Evolutionary conservation across 2,113 vertebrate species (phyloP).

Genomic region (Verasper variegatus): DNA sequence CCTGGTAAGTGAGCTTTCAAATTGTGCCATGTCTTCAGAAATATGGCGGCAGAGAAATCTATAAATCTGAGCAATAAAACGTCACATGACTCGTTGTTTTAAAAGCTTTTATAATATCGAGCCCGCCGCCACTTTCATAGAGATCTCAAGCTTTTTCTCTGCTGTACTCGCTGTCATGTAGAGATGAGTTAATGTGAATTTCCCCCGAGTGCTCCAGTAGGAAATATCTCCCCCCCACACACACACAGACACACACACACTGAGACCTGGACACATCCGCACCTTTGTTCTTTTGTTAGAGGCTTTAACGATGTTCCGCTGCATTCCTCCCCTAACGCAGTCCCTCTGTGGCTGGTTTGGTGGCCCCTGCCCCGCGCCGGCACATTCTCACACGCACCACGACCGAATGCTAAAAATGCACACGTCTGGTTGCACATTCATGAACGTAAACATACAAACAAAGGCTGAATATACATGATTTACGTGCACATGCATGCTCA

Average conservation of each 20-base stretch:
- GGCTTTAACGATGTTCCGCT: slow-evolving; percentile 85
- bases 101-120: not conserved
- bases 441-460: not conserved
- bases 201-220: slow-evolving; percentile 35
- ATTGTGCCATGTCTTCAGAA: not conserved
- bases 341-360: slow-evolving; percentile 79
- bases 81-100: not conserved
- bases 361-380: slow-evolving; percentile 53
- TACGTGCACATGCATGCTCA: not conserved
- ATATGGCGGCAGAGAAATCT: not conserved
- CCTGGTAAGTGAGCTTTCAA: not conserved
- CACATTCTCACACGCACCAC: slow-evolving; percentile 31
- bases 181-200: slow-evolving; percentile 67
- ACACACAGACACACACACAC: slow-evolving; percentile 28
- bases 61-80: slow-evolving; percentile 7
- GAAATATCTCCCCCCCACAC: slow-evolving; percentile 42
- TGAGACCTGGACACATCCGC: slow-evolving; percentile 72
- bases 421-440: not conserved
- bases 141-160: slow-evolving; percentile 20
- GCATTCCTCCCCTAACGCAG: slow-evolving; percentile 83
- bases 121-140: slow-evolving; percentile 13
- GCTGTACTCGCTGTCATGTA: slow-evolving; percentile 58
- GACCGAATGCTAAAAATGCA: not conserved
- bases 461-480: not conserved
- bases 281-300: slow-evolving; percentile 84